Conservation (phyloP, 2,113 vertebrate genomes). For the Monarcha castaneiventris region DNA sequence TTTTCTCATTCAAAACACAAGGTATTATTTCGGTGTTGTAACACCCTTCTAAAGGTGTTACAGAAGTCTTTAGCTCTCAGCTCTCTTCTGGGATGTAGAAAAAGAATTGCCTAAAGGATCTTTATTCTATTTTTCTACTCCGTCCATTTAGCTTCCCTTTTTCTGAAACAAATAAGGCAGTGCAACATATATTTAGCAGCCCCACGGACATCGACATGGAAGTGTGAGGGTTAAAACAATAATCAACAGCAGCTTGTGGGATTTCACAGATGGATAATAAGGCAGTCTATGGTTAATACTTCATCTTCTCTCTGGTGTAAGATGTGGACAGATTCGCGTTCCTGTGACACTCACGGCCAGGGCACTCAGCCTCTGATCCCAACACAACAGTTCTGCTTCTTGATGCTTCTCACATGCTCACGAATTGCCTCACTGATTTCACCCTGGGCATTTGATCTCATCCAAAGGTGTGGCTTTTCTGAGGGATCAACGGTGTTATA, state of each 20-base stretch:
- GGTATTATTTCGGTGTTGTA: not conserved
- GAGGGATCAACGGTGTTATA: not conserved
- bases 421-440: not conserved
- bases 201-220: not conserved
- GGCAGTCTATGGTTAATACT: not conserved
- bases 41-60: too few species aligned
- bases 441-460: not conserved
- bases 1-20: not conserved
- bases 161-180: not conserved
- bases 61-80: not conserved
- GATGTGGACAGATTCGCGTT: not conserved
- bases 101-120: not conserved
- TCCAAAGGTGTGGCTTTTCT: not conserved
- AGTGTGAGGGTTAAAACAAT: not conserved
- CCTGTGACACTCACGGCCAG: not conserved
- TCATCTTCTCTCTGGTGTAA: not conserved
- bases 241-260: not conserved
- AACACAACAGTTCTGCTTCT: not conserved
- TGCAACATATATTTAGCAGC: not conserved
- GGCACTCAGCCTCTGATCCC: not conserved
- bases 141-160: not conserved
- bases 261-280: slow-evolving; percentile 1
- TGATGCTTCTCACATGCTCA: not conserved
- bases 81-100: not conserved
- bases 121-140: not conserved